phyloP scores from a whole-genome alignment of 2,888 invertebrate species.

The Scaptomyza polygonia region DNA sequence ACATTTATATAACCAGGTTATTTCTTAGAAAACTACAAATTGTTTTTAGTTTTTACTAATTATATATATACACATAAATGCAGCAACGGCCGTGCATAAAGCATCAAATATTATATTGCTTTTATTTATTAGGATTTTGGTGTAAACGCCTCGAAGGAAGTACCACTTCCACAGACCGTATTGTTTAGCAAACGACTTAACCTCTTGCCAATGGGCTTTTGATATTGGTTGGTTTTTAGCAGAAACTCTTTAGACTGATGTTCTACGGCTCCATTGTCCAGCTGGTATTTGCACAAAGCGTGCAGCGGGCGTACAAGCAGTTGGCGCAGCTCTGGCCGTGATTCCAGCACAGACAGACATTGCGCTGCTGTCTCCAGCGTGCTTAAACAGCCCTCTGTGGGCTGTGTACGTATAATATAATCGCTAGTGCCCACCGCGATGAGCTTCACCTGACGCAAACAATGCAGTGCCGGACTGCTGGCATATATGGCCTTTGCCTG shows the following conservation, averaged over 20 bases:
- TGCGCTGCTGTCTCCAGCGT: conserved; percentile 87
- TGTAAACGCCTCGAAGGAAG: conserved; percentile 20
- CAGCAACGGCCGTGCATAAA: conserved; percentile 25
- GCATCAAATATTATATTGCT: conserved; percentile 7
- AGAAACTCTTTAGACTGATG: conserved; percentile 96
- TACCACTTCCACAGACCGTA: conserved; percentile 60
- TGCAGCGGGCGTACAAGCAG: conserved; percentile 91
- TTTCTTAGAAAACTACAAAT: conserved; percentile 46
- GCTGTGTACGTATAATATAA: conserved; percentile 97
- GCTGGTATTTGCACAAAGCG: conserved; percentile 93
- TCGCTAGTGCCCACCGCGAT: conserved; percentile 90
- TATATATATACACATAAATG: conserved; percentile 41
- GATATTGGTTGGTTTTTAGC: conserved; percentile 91
- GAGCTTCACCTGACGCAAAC: conserved; percentile 92
- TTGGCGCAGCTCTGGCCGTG: conserved; percentile 87
- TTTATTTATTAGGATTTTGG: conserved; percentile 43
- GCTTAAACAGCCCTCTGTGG: conserved; percentile 95
- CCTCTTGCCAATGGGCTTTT: conserved; percentile 91
- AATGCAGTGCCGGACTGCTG: conserved; percentile 90
- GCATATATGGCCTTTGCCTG: conserved; percentile 96
- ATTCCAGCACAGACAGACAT: conserved; percentile 90
- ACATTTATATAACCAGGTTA: conserved; percentile 7
- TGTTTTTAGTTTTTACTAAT: conserved; percentile 34
- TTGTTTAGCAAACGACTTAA: conserved; percentile 86
- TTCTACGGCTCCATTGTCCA: conserved; percentile 95